These are phyloP conservation scores for Theodoxus fluviatilis DNA, from an alignment of 2,888 invertebrate genomes.

Conservation along the genomic window DNA sequence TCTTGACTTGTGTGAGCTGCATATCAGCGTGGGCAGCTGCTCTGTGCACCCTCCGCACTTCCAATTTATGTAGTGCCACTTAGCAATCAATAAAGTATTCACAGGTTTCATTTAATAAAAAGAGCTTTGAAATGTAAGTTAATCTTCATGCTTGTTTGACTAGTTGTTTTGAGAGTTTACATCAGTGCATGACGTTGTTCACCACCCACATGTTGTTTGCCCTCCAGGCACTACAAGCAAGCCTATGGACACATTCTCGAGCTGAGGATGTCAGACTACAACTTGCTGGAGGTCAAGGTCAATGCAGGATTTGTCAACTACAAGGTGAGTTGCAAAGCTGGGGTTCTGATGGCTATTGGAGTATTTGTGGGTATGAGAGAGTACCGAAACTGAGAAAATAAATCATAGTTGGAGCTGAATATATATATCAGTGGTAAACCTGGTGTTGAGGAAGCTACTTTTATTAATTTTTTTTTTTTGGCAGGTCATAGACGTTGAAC, in stretches of 20 bases:
- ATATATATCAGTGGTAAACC: background rate
- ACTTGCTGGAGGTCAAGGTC: slow-evolving; percentile 90
- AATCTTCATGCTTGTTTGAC: too few relatives aligned
- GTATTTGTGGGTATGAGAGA: too few relatives aligned
- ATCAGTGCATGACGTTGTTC: too few relatives aligned
- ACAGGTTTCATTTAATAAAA: too few relatives aligned
- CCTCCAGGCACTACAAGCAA: slow-evolving; percentile 72
- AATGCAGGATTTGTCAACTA: slow-evolving; percentile 95
- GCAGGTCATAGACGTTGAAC: background rate
- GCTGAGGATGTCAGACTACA: slow-evolving; percentile 85
- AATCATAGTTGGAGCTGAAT: background rate
- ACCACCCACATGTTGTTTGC: too few relatives aligned
- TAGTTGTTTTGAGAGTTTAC: too few relatives aligned
- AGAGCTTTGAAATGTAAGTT: too few relatives aligned
- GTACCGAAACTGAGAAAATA: too few relatives aligned
- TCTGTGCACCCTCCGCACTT: too few relatives aligned
- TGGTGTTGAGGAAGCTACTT: background rate
- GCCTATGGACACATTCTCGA: slow-evolving; percentile 91
- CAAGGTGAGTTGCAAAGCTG: slow-evolving; percentile 70
- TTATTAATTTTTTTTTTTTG: background rate
- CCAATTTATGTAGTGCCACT: too few relatives aligned
- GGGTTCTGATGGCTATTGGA: background rate
- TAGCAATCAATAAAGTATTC: too few relatives aligned
- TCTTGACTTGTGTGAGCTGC: background rate
- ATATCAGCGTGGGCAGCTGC: too few relatives aligned